Conservation (phyloP, 1,140 invertebrate species). For the Drosophila albomicans region DNA sequence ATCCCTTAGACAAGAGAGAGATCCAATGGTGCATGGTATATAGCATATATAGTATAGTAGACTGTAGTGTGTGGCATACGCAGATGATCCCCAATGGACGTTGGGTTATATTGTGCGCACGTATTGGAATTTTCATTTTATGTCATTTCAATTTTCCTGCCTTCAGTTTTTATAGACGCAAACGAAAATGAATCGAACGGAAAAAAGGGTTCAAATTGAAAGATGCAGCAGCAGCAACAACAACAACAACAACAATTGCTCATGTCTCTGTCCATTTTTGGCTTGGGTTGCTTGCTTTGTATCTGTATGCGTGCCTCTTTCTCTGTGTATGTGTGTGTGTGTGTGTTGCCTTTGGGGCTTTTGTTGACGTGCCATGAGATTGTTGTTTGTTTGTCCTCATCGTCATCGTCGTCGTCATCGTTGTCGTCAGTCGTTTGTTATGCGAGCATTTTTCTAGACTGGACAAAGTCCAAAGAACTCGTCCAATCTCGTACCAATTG, state of each 20-base stretch:
- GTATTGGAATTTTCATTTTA: slow-evolving; percentile 82
- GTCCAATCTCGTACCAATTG: slow-evolving; percentile 55
- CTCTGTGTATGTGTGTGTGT: slow-evolving; percentile 21
- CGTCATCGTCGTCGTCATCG: neutral
- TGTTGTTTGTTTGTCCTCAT: slow-evolving; percentile 48
- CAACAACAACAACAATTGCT: slow-evolving; percentile 52
- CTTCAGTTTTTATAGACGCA: slow-evolving; percentile 74
- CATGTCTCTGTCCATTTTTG: slow-evolving; percentile 48
- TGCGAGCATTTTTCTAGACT: slow-evolving; percentile 25
- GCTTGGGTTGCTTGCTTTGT: slow-evolving; percentile 23
- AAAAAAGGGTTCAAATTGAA: slow-evolving; percentile 78
- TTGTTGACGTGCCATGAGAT: slow-evolving; percentile 63
- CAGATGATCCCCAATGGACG: slow-evolving; percentile 60
- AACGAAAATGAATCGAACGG: slow-evolving; percentile 63
- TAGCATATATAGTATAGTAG: no score
- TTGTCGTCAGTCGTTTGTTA: slow-evolving; percentile 6
- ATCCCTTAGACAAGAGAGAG: neutral
- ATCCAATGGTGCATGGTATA: neutral
- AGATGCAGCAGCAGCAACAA: slow-evolving; percentile 52
- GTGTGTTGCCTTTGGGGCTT: slow-evolving; percentile 52
- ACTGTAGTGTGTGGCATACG: neutral
- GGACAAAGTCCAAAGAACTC: slow-evolving; percentile 48
- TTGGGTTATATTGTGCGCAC: slow-evolving; percentile 75
- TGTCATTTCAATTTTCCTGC: slow-evolving; percentile 80
- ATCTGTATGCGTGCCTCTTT: slow-evolving; percentile 23